phyloP scores from a whole-genome alignment of 2,888 invertebrate species.

The Cerastoderma edule region DNA sequence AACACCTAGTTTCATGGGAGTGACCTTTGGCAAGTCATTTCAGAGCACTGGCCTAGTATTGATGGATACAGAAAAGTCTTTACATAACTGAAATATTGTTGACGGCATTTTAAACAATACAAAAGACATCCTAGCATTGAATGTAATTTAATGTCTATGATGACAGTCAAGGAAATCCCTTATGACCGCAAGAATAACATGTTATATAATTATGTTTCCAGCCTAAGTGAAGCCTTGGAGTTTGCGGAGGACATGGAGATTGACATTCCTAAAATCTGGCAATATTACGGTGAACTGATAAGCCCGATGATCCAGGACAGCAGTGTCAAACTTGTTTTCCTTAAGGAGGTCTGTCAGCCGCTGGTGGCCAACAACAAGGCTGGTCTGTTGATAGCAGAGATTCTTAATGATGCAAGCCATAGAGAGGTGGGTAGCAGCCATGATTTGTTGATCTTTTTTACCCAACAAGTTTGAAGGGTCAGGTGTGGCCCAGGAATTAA shows the following conservation, averaged over 20 bases:
- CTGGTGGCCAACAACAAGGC: slow-evolving; percentile 74
- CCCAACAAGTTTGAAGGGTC: too few species aligned
- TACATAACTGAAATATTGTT: too few species aligned
- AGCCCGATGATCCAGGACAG: slow-evolving; percentile 83
- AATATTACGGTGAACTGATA: slow-evolving; percentile 90
- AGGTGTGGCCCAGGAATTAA: too few species aligned
- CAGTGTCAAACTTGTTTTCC: slow-evolving; percentile 74
- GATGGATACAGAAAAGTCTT: too few species aligned
- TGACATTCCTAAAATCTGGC: slow-evolving; percentile 94
- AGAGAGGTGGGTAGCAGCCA: slow-evolving; percentile 73
- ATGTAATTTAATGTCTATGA: too few species aligned
- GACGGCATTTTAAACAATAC: too few species aligned
- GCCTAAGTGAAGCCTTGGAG: slow-evolving; percentile 88
- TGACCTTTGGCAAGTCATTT: too few species aligned
- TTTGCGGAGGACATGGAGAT: slow-evolving; percentile 90
- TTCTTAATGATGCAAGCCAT: slow-evolving; percentile 85
- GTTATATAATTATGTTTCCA: slow-evolving; percentile 79
- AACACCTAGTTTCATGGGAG: too few species aligned
- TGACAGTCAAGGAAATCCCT: too few species aligned
- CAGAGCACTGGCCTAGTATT: too few species aligned
- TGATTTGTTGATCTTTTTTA: background rate
- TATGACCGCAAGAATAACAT: too few species aligned
- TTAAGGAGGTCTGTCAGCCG: slow-evolving; percentile 78
- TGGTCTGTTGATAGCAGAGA: slow-evolving; percentile 86
- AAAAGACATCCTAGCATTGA: too few species aligned